Evolutionary conservation across 1,140 invertebrate species (phyloP).

Genomic region (Drosophila erecta): DNA sequence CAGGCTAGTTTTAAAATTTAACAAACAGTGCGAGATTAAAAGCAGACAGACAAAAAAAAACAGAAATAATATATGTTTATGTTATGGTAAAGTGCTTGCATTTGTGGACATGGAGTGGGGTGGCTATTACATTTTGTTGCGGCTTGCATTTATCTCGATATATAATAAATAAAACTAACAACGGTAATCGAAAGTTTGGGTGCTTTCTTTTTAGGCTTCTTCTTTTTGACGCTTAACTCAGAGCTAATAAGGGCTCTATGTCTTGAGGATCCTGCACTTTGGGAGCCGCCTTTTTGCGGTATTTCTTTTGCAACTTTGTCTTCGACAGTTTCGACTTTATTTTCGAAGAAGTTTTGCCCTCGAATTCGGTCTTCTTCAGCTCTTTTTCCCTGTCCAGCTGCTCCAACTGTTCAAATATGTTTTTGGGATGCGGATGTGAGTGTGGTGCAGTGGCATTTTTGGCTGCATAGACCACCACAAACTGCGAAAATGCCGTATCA

Average conservation of each 20-base stretch:
- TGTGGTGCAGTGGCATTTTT: slow-evolving; percentile 86
- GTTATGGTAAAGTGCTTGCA: not conserved
- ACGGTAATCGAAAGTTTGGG: slow-evolving; percentile 25
- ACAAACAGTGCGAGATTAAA: slow-evolving; percentile 46
- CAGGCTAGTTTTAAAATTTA: slow-evolving; percentile 49
- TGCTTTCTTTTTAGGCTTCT: not conserved
- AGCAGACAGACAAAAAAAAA: slow-evolving; percentile 45
- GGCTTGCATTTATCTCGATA: slow-evolving; percentile 42
- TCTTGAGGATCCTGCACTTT: slow-evolving; percentile 71
- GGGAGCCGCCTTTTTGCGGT: slow-evolving; percentile 86
- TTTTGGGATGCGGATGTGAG: slow-evolving; percentile 88
- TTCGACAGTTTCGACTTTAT: slow-evolving; percentile 87
- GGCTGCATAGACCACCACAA: slow-evolving; percentile 92
- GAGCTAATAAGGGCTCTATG: slow-evolving; percentile 88
- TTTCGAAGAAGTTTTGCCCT: slow-evolving; percentile 87
- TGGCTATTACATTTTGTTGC: slow-evolving; percentile 5
- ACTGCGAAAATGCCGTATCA: slow-evolving; percentile 92
- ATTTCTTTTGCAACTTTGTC: slow-evolving; percentile 87
- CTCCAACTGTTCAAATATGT: slow-evolving; percentile 92
- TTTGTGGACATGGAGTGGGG: not conserved
- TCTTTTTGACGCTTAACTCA: slow-evolving; percentile 85
- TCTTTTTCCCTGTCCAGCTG: slow-evolving; percentile 88
- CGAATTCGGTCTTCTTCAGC: slow-evolving; percentile 68
- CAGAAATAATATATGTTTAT: slow-evolving; percentile 19
- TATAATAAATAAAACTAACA: slow-evolving; percentile 58